phyloP scores from a whole-genome alignment of 2,888 invertebrate genomes.

The Drosophila mettleri region DNA sequence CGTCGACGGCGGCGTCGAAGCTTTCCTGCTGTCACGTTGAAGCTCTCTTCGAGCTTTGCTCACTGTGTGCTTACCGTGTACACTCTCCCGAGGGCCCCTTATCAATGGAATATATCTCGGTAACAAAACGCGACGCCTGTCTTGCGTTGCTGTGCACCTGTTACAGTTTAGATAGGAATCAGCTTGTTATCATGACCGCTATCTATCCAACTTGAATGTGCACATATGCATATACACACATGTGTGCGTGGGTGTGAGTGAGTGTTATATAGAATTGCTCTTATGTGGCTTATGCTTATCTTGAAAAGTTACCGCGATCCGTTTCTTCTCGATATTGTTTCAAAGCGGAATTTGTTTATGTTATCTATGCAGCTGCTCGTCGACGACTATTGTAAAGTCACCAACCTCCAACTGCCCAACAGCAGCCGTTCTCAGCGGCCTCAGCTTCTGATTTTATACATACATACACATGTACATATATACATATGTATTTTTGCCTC shows the following conservation, averaged over 20 bases:
- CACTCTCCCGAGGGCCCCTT: constrained; percentile 50
- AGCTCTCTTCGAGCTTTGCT: constrained; percentile 75
- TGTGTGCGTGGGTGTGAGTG: constrained; percentile 1
- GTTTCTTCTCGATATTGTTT: constrained; percentile 20
- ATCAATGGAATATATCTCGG: constrained; percentile 76
- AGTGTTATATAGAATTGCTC: constrained; percentile 17
- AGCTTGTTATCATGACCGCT: constrained; percentile 70
- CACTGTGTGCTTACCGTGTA: constrained; percentile 22
- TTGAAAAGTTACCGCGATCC: constrained; percentile 29
- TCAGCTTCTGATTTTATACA: neutral
- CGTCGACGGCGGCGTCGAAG: constrained; percentile 31
- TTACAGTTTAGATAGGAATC: constrained; percentile 81
- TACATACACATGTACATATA: no score
- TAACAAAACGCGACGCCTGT: constrained; percentile 41
- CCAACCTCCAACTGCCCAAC: constrained; percentile 1
- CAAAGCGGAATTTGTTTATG: constrained; percentile 28
- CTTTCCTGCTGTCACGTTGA: constrained; percentile 54
- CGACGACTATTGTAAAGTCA: constrained; percentile 27
- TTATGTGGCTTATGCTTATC: constrained; percentile 30
- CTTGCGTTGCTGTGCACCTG: constrained; percentile 76
- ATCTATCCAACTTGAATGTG: constrained; percentile 49
- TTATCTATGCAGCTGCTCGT: constrained; percentile 37
- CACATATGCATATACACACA: constrained; percentile 18
- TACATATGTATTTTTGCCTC: neutral
- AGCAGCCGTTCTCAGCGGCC: constrained; percentile 17